These are phyloP conservation scores for roundworm (Caenorhabditis elegans) DNA, from an alignment of 1,140 invertebrate species.

Conservation along the genomic window DNA sequence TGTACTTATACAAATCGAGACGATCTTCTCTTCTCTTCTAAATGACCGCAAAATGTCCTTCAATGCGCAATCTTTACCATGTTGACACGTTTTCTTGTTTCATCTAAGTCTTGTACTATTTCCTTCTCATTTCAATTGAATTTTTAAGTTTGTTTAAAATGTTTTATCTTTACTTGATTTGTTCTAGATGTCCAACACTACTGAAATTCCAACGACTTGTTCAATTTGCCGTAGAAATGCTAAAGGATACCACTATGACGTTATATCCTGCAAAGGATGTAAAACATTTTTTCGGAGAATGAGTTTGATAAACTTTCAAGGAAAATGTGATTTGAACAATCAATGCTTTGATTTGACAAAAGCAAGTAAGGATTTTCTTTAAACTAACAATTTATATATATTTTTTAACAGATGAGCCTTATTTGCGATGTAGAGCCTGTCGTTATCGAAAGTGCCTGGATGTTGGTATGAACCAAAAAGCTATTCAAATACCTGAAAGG, in stretches of 20 bases:
- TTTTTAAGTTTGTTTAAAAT: no score
- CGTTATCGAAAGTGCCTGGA: not conserved
- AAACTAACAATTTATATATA: not conserved
- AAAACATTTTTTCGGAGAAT: not conserved
- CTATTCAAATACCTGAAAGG: not conserved
- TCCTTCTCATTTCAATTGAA: no score
- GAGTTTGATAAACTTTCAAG: not conserved
- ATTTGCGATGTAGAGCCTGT: not conserved
- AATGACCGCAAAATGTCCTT: no score
- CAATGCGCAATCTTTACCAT: no score
- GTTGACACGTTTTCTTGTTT: no score
- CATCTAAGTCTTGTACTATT: no score
- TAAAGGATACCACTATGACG: not conserved
- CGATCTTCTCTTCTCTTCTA: no score
- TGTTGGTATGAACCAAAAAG: not conserved
- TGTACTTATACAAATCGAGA: no score
- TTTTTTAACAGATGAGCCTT: not conserved
- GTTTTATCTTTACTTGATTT: no score
- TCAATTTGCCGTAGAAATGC: not conserved
- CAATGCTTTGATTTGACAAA: not conserved
- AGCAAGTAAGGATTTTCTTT: not conserved
- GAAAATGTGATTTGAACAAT: not conserved
- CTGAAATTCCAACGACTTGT: not conserved
- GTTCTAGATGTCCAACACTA: no score
- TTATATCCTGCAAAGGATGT: not conserved